phyloP scores from a whole-genome alignment of 2,888 invertebrate genomes.

The Synergus gifuensis region DNA sequence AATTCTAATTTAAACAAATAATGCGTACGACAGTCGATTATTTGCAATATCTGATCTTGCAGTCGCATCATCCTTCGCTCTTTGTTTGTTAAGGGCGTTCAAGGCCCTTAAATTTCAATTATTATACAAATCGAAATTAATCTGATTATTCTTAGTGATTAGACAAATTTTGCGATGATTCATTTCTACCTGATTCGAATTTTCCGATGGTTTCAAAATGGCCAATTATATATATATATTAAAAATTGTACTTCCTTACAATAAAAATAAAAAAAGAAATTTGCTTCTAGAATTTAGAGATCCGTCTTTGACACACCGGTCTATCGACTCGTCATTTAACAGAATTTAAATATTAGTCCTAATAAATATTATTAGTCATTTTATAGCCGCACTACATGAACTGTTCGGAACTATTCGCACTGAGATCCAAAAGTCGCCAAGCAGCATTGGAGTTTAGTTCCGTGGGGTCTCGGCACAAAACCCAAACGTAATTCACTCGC shows the following conservation, averaged over 20 bases:
- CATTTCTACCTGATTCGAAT: background rate
- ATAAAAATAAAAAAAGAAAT: background rate
- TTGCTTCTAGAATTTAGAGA: background rate
- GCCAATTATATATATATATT: no score
- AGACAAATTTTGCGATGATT: background rate
- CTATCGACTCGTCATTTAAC: background rate
- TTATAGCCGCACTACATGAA: constrained; percentile 81
- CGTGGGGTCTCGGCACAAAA: constrained; percentile 95
- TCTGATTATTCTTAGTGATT: background rate
- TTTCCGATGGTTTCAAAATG: no score
- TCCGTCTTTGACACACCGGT: background rate
- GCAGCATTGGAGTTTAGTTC: constrained; percentile 97
- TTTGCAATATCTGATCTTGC: background rate
- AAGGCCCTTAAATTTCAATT: background rate
- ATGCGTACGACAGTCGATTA: background rate
- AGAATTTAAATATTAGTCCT: constrained; percentile 22
- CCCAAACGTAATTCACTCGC: constrained; percentile 98
- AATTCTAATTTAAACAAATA: background rate
- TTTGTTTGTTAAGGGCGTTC: background rate
- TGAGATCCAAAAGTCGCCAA: constrained; percentile 96
- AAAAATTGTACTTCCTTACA: background rate
- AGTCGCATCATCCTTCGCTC: background rate
- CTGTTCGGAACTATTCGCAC: constrained; percentile 92
- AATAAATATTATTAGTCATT: background rate
- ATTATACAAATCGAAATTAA: background rate